Evolutionary conservation across 2,888 invertebrate species (phyloP).

Genomic region (Schizotus pectinicornis): DNA sequence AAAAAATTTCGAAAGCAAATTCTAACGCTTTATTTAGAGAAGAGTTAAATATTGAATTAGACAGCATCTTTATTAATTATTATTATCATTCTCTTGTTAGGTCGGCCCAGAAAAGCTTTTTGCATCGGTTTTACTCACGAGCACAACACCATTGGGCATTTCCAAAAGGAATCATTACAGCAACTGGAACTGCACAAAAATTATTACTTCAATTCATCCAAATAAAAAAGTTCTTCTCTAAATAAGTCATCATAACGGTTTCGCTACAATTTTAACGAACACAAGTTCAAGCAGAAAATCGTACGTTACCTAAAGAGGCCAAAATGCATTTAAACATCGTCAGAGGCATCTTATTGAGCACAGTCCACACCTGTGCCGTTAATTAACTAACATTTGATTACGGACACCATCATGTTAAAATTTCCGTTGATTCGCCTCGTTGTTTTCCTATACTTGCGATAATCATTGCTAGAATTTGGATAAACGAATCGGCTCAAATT

Average conservation of each 20-base stretch:
- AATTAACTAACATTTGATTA: conserved; percentile 1
- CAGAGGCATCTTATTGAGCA: conserved; percentile 1
- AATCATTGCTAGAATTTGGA: conserved; percentile 13
- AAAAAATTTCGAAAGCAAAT: no score
- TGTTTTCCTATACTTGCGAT: background rate
- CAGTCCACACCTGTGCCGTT: background rate
- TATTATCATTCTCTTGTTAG: background rate
- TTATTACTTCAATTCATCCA: no score
- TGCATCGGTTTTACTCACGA: conserved; percentile 47
- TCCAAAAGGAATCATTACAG: conserved; percentile 45
- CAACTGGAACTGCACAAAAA: conserved; percentile 42
- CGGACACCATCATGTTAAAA: conserved; percentile 8
- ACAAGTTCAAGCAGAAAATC: conserved; percentile 13
- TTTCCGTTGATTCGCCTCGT: background rate
- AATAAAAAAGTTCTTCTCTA: no score
- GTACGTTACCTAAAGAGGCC: conserved; percentile 40
- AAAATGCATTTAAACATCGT: conserved; percentile 38
- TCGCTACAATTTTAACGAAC: conserved; percentile 6
- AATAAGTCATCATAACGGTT: conserved; percentile 10
- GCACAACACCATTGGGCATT: conserved; percentile 49
- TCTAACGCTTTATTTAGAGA: no score
- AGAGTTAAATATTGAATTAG: no score
- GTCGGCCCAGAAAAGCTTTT: background rate
- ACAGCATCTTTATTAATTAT: no score
- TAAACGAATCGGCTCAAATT: background rate